phyloP scores from a whole-genome alignment of 2,113 vertebrate species.

The Parotia lawesii region DNA sequence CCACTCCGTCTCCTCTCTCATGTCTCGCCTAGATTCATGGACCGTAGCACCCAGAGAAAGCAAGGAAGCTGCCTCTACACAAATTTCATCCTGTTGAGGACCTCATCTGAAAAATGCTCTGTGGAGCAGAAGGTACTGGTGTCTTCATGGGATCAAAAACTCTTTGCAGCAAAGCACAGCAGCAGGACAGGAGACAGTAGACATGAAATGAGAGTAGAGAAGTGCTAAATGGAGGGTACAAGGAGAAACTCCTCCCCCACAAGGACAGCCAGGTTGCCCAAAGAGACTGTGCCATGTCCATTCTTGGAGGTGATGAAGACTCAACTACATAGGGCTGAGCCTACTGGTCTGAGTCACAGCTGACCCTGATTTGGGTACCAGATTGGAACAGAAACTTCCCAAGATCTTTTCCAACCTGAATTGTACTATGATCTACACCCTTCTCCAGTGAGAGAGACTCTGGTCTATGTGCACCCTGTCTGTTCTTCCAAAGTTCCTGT shows the following conservation, averaged over 20 bases:
- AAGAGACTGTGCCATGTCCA: not conserved
- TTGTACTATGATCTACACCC: not conserved
- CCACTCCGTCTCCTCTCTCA: not conserved
- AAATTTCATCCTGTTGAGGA: not conserved
- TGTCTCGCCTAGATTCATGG: not conserved
- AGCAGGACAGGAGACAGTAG: not conserved
- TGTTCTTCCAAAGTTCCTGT: not conserved
- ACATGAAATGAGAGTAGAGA: not conserved
- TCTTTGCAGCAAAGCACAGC: not conserved
- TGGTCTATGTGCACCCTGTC: not conserved
- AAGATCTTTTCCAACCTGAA: not conserved
- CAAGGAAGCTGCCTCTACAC: not conserved
- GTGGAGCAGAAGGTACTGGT: not conserved
- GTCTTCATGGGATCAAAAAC: not conserved
- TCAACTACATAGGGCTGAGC: not conserved
- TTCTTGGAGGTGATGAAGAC: not conserved
- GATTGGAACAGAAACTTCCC: not conserved
- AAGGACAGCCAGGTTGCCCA: not conserved
- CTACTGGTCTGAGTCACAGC: not conserved
- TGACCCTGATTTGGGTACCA: not conserved
- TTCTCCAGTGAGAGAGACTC: not conserved
- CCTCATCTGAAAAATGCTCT: not conserved
- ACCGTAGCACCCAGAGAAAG: not conserved
- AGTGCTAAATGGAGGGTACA: not conserved
- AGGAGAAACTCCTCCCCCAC: not conserved